Percentiles rank a stretch among this genome's conserved stretches.
Conservation (phyloP, 2,797 vertebrate genomes). For the Myripristis murdjan region DNA sequence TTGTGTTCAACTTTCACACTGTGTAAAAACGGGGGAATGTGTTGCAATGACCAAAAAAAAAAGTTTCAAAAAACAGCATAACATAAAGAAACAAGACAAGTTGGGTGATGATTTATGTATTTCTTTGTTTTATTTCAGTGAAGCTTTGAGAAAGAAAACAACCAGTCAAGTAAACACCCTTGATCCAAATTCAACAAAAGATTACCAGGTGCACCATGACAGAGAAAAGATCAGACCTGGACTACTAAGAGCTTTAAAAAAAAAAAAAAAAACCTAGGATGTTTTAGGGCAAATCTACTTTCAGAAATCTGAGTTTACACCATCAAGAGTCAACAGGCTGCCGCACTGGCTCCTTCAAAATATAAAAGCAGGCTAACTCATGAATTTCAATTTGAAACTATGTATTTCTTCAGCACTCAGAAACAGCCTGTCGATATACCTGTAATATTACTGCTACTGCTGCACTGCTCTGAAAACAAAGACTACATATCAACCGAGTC, state of each 20-base stretch:
- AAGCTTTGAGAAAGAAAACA: neutral
- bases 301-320: neutral
- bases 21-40: too few species aligned
- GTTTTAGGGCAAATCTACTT: neutral
- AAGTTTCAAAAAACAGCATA: too few species aligned
- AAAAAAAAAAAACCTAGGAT: too few species aligned
- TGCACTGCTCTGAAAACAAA: constrained; percentile 13
- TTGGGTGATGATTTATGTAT: neutral
- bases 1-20: too few species aligned
- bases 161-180: neutral
- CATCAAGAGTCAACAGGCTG: neutral
- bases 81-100: constrained; percentile 14
- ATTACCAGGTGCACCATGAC: constrained; percentile 2
- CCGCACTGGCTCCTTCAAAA: too few species aligned
- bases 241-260: neutral
- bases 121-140: neutral
- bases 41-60: too few species aligned
- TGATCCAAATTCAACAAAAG: neutral
- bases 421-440: neutral
- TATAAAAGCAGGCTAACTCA: neutral
- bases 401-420: neutral
- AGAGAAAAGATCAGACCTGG: neutral
- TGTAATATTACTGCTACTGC: neutral
- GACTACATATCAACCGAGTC: neutral
- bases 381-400: neutral